Evolutionary conservation across 2,797 vertebrate species (phyloP).

Genomic region (Neosalanx taihuensis): DNA sequence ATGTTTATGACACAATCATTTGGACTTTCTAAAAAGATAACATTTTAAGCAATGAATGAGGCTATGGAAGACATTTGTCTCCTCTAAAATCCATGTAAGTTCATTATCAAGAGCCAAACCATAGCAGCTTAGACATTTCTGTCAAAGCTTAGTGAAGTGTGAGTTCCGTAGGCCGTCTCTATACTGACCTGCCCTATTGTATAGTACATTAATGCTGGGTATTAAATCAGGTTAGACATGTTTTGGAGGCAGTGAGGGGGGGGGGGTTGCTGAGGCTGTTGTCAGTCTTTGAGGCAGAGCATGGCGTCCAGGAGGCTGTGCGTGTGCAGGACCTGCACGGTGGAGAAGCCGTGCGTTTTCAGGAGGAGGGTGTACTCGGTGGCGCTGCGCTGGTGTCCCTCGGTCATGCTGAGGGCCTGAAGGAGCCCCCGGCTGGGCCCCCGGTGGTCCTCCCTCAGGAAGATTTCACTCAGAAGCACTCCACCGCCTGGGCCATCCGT

Average conservation of each 20-base stretch:
- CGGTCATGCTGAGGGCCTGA: slow-evolving; percentile 79
- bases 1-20: background rate
- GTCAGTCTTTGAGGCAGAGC: slow-evolving; percentile 69
- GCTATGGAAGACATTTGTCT: background rate
- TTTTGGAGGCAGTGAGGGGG: background rate
- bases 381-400: slow-evolving; percentile 75
- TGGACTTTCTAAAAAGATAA: background rate
- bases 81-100: background rate
- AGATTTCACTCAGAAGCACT: slow-evolving; percentile 79
- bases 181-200: background rate
- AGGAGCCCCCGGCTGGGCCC: slow-evolving; percentile 69
- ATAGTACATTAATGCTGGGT: background rate
- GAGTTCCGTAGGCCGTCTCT: background rate
- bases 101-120: background rate
- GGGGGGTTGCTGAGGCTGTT: background rate
- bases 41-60: background rate
- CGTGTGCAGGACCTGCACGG: slow-evolving; percentile 62
- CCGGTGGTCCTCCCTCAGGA: slow-evolving; percentile 72
- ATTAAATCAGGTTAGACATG: background rate
- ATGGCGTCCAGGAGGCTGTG: slow-evolving; percentile 76
- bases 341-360: slow-evolving; percentile 73
- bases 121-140: background rate
- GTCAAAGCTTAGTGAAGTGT: background rate
- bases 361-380: slow-evolving; percentile 73
- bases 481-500: slow-evolving; percentile 66